These are phyloP conservation scores for Macroglossus sobrinus DNA, from an alignment of 2,113 vertebrate species.

Conservation along the genomic window DNA sequence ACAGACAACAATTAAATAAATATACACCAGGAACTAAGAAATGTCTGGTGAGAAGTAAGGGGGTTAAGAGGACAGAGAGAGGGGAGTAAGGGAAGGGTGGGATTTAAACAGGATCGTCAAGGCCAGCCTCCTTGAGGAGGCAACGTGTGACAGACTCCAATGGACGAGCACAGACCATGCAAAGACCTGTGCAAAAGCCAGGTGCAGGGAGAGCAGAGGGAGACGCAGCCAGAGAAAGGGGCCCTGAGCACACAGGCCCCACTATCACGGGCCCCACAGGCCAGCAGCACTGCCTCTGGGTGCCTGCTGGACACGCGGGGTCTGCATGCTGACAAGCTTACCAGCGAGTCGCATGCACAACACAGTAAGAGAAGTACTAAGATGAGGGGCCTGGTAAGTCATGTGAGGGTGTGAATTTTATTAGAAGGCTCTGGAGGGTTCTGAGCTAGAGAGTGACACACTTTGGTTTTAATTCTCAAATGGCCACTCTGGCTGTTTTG, in stretches of 20 bases:
- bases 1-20: not conserved
- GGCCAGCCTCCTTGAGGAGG: not conserved
- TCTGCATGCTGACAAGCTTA: not conserved
- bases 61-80: not conserved
- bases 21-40: not conserved
- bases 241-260: not conserved
- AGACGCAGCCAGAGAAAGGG: not conserved
- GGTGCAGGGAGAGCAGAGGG: not conserved
- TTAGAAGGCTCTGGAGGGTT: not conserved
- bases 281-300: not conserved
- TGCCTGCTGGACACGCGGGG: not conserved
- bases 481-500: not conserved
- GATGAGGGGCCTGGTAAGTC: not conserved
- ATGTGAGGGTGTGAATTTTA: not conserved
- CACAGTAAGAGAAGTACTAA: not conserved
- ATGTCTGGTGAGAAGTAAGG: not conserved
- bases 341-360: fast-evolving
- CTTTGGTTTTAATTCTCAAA: slow-evolving; percentile 35
- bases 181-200: not conserved
- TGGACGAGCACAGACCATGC: not conserved
- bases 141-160: not conserved
- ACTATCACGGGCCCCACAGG: not conserved
- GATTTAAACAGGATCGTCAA: not conserved
- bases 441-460: not conserved
- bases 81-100: too few species aligned